Conservation (phyloP, 2,113 vertebrate species). For the Psammodynastes pulverulentus region DNA sequence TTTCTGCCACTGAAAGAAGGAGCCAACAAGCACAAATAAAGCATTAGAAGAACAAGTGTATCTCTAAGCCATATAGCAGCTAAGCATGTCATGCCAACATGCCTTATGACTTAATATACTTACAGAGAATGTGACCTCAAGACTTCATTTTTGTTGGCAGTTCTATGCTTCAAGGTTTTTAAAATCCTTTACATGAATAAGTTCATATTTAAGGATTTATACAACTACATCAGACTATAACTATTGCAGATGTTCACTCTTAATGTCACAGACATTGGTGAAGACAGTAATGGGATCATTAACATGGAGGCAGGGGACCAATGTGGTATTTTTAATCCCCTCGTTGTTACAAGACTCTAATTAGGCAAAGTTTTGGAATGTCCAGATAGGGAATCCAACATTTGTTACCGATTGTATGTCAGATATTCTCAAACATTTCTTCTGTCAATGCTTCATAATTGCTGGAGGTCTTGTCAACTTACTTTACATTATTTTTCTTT, state of each 20-base stretch:
- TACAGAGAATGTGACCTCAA: neutral
- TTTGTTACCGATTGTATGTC: neutral
- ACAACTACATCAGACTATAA: neutral
- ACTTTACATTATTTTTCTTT: neutral
- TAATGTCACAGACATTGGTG: neutral
- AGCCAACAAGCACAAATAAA: neutral
- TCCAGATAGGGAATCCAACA: neutral
- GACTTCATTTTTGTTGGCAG: neutral
- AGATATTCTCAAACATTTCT: neutral
- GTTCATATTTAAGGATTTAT: neutral
- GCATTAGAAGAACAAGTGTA: neutral
- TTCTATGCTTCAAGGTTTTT: neutral
- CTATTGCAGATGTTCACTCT: neutral
- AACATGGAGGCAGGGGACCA: neutral
- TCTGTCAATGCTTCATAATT: neutral
- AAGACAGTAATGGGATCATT: neutral
- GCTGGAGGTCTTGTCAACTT: neutral
- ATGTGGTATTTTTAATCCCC: neutral
- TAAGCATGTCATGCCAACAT: neutral
- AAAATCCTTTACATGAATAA: neutral
- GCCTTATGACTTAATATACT: neutral
- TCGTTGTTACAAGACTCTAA: neutral
- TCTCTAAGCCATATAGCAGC: neutral
- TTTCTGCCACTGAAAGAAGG: neutral
- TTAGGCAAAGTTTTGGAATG: neutral